A percentile compares a stretch with the other conserved stretches of the same genome.
Evolutionary conservation across 2,888 invertebrate species (phyloP).

Genomic region (Phyllotreta cruciferae): DNA sequence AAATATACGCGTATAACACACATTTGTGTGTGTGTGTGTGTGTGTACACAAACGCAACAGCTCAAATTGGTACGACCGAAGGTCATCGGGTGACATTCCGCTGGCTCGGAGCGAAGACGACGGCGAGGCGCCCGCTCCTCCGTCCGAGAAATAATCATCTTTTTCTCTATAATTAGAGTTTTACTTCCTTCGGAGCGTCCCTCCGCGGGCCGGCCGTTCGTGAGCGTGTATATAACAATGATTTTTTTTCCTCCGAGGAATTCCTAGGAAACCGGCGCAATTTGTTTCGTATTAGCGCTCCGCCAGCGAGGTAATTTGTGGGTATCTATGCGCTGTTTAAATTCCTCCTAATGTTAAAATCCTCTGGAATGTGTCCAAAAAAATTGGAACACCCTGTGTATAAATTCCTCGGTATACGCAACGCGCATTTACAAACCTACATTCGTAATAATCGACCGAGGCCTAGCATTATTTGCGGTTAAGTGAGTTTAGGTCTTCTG

Average conservation of each 20-base stretch:
- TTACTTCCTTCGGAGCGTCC: conserved; percentile 7
- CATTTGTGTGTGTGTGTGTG: conserved; percentile 21
- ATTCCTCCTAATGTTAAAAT: too few relatives aligned
- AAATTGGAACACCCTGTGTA: too few relatives aligned
- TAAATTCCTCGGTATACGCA: too few relatives aligned
- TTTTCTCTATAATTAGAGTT: conserved; percentile 28
- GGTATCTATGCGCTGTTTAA: too few relatives aligned
- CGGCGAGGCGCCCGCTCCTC: conserved; percentile 44
- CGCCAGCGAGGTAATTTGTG: too few relatives aligned
- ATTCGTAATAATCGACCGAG: conserved; percentile 19
- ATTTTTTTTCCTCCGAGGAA: neutral
- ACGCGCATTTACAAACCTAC: conserved; percentile 8
- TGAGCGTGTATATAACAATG: neutral
- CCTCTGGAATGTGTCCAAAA: too few relatives aligned
- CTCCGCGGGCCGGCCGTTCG: neutral
- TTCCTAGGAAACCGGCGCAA: neutral
- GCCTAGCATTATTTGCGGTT: conserved; percentile 28
- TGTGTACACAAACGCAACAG: conserved; percentile 40
- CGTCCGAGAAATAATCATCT: conserved; percentile 47
- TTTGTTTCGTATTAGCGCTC: too few relatives aligned
- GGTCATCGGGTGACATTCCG: conserved; percentile 53
- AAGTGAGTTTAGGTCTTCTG: conserved; percentile 21
- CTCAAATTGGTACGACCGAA: conserved; percentile 45
- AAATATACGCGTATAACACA: conserved; percentile 32
- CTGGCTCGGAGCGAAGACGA: conserved; percentile 36